A percentile compares a stretch with the other conserved stretches of the same genome.
Evolutionary conservation across 1,140 invertebrate species (phyloP).

Genomic region (Drosophila tropicalis): DNA sequence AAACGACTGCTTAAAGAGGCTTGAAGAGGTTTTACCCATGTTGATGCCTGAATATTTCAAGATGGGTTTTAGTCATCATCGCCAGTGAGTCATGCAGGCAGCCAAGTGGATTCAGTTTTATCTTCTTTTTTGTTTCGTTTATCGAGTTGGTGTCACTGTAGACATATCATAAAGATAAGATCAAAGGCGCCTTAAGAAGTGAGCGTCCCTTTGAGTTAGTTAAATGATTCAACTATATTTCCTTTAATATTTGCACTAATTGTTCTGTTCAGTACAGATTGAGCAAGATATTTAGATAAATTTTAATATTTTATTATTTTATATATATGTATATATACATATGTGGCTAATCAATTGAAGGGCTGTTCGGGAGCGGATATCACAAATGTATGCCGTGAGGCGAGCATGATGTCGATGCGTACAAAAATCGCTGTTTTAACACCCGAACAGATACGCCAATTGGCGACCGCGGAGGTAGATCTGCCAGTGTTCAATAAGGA

Average conservation of each 20-base stretch:
- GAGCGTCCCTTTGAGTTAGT: too few relatives aligned
- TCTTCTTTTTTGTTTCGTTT: constrained; percentile 14
- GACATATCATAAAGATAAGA: neutral
- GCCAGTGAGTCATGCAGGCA: constrained; percentile 45
- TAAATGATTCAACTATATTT: too few relatives aligned
- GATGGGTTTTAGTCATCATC: constrained; percentile 83
- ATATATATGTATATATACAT: constrained; percentile 54
- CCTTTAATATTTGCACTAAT: too few relatives aligned
- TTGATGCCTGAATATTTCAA: constrained; percentile 99
- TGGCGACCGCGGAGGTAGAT: constrained; percentile 98
- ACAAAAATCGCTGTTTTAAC: too few relatives aligned
- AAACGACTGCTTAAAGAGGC: constrained; percentile 98
- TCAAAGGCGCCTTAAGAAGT: too few relatives aligned
- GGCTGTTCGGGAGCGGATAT: constrained; percentile 99
- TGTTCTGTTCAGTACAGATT: too few relatives aligned
- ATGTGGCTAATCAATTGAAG: constrained; percentile 93
- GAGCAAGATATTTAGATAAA: too few relatives aligned
- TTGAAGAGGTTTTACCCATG: constrained; percentile 95
- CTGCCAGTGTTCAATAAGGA: constrained; percentile 95
- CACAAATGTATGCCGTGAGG: constrained; percentile 99
- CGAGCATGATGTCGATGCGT: constrained; percentile 99
- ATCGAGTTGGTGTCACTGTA: neutral
- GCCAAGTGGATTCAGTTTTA: constrained; percentile 15
- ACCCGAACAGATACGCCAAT: constrained; percentile 96
- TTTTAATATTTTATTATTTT: too few relatives aligned